Base-by-base conservation (phyloP, 2,888 invertebrate species). In the Leucoptera coffeella region DNA sequence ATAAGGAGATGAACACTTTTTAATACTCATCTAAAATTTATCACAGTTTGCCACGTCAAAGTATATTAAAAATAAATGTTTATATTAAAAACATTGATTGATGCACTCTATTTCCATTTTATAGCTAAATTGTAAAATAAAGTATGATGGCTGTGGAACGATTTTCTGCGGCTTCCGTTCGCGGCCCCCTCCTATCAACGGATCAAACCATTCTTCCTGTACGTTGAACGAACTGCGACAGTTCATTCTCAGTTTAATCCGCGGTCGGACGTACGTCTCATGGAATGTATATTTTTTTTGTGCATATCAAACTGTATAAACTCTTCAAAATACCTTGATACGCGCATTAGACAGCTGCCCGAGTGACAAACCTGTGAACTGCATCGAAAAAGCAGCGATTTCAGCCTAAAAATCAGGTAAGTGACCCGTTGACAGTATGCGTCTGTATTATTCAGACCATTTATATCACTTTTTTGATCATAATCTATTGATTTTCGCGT, bases 181-280 rank as follows among this genome's bases (percentile, higher is more conserved):
- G 51, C 50, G 41, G 35, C 34, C 33, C 37, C 33, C 37, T 20
- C 23, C 24, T 27, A 27, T 14, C 22, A 27, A 27, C 40, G 23
- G 22, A 11, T 21, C 17, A 5, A 4, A 31, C 37, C 35, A 35
- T 35, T 38, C 29, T 37, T 15, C 41, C 37, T 38, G 40, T 42
- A 38, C 40, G 38, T 38, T 34, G 37, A 38, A 36, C 32, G n/a
- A n/a, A n/a, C n/a, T n/a, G n/a, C 51, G 45, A 46, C 47, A n/a
- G 62, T 17, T 17, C 17, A 17, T 7, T 9, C 6, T 7, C 17
- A 17, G 17, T 17, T 17, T 73, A 75, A 75, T 75, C 74, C 72
- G 74, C 72, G 69, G 73, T 71, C 62, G 54, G 69, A 71, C 73
- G 69, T 62, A 42, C 50, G 51, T 45, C 50, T 40, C 50, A 50